phyloP scores from a whole-genome alignment of 92 coral and sea anemone genomes.

The Porites lobata region DNA sequence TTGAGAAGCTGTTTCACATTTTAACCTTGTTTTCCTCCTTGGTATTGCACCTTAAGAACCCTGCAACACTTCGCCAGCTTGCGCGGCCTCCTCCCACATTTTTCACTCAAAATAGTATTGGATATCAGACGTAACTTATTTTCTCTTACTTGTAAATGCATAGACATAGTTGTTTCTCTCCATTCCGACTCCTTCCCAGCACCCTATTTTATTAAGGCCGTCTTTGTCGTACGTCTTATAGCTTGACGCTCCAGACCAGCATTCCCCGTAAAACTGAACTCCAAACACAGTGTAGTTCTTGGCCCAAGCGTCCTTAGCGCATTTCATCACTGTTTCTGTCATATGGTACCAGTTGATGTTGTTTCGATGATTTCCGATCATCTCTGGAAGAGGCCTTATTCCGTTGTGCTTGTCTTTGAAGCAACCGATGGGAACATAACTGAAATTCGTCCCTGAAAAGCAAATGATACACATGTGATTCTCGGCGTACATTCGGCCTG shows the following conservation, averaged over 20 bases:
- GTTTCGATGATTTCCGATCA: slow-evolving; percentile 63
- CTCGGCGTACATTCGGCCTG: too few species aligned
- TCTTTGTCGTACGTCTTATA: slow-evolving; percentile 61
- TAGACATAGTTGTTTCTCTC: slow-evolving; percentile 60
- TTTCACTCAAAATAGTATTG: too few species aligned
- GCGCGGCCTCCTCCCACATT: too few species aligned
- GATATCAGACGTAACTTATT: too few species aligned
- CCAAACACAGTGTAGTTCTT: slow-evolving; percentile 75
- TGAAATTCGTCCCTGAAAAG: slow-evolving; percentile 6
- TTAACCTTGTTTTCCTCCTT: too few species aligned
- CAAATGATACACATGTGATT: too few species aligned
- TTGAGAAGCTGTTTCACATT: too few species aligned
- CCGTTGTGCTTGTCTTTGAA: slow-evolving; percentile 55
- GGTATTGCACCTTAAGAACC: too few species aligned
- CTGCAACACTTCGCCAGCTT: too few species aligned
- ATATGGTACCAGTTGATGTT: slow-evolving; percentile 77
- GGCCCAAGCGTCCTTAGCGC: slow-evolving; percentile 70
- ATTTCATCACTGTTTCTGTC: slow-evolving; percentile 55
- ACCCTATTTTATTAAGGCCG: slow-evolving; percentile 50
- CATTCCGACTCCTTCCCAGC: slow-evolving; percentile 78
- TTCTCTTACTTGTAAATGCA: slow-evolving; percentile 64
- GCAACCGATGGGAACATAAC: slow-evolving; percentile 71
- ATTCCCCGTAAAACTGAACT: slow-evolving; percentile 84
- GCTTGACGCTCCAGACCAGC: slow-evolving; percentile 82
- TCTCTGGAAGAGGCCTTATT: slow-evolving; percentile 69